phyloP scores from a whole-genome alignment of 1,140 invertebrate species.

The Atta colombica region DNA sequence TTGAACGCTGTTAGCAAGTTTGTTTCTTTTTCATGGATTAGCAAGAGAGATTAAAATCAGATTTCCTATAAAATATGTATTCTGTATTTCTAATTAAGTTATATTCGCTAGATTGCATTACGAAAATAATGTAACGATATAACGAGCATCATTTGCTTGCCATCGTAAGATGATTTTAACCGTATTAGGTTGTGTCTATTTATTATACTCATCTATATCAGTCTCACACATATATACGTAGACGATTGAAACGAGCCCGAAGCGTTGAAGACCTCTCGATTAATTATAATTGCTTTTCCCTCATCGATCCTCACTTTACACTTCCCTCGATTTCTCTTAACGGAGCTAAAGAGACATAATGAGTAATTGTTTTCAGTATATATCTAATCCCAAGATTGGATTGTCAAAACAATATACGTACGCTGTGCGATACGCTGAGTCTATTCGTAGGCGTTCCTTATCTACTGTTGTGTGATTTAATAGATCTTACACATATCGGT shows the following conservation, averaged over 20 bases:
- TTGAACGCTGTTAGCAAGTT: conserved; percentile 17
- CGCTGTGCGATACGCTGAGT: conserved; percentile 3
- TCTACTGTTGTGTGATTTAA: conserved; percentile 22
- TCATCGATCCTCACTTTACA: conserved; percentile 63
- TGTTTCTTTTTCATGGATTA: not conserved
- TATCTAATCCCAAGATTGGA: conserved; percentile 19
- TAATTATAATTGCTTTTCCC: conserved; percentile 67
- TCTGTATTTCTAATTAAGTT: conserved; percentile 23
- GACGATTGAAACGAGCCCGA: conserved; percentile 10
- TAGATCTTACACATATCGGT: conserved; percentile 1
- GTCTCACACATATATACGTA: not conserved
- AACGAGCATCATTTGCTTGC: not conserved
- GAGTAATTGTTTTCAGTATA: conserved; percentile 56
- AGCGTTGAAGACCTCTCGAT: conserved; percentile 59
- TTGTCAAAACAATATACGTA: conserved; percentile 47
- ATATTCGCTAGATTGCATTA: conserved; percentile 18
- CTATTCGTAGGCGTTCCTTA: not conserved
- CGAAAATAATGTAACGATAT: conserved; percentile 27
- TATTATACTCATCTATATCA: conserved; percentile 62
- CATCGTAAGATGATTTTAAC: conserved; percentile 72
- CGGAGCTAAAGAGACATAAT: conserved; percentile 3
- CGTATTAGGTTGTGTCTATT: conserved; percentile 61
- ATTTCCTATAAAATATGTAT: not conserved
- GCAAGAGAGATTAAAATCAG: not conserved
- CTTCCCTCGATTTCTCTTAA: conserved; percentile 49